Percentiles rank a stretch among this genome's conserved stretches.
phyloP scores from a whole-genome alignment of 2,888 invertebrate species.

The Chaetoderma sp. region DNA sequence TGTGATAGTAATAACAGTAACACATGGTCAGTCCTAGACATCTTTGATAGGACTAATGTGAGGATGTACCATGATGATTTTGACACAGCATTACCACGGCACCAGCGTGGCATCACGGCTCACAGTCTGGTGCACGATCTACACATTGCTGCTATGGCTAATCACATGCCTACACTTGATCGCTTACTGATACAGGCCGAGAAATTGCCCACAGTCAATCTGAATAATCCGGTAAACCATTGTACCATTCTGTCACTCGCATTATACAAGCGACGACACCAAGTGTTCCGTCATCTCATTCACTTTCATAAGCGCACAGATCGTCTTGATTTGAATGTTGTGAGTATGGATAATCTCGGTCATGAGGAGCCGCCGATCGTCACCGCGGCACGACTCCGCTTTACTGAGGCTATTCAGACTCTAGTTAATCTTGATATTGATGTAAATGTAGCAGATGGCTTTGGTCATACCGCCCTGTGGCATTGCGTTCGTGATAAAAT shows the following conservation, averaged over 20 bases:
- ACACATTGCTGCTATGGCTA: slow-evolving; percentile 3
- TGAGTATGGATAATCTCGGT: slow-evolving; percentile 63
- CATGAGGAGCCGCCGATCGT: slow-evolving; percentile 67
- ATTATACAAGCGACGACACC: slow-evolving; percentile 58
- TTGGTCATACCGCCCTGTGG: slow-evolving; percentile 59
- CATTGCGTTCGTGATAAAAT: slow-evolving; percentile 55
- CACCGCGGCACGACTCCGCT: slow-evolving; percentile 67
- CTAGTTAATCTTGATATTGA: slow-evolving; percentile 63
- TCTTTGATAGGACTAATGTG: no score
- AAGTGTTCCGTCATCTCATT: slow-evolving; percentile 62
- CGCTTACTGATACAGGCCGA: background rate
- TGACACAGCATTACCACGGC: no score
- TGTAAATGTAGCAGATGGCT: slow-evolving; percentile 57
- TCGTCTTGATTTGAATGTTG: slow-evolving; percentile 61
- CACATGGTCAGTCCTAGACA: no score
- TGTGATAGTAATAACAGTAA: no score
- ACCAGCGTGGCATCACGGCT: no score
- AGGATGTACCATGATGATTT: no score
- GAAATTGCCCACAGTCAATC: no score
- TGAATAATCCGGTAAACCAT: slow-evolving; percentile 63
- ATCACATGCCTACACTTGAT: background rate
- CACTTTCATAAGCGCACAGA: slow-evolving; percentile 56
- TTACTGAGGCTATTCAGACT: slow-evolving; percentile 58
- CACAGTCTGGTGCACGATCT: slow-evolving; percentile 9
- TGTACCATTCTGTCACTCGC: slow-evolving; percentile 66